Conservation (phyloP, 23 tunicate species). For the Trididemnum clinides region DNA sequence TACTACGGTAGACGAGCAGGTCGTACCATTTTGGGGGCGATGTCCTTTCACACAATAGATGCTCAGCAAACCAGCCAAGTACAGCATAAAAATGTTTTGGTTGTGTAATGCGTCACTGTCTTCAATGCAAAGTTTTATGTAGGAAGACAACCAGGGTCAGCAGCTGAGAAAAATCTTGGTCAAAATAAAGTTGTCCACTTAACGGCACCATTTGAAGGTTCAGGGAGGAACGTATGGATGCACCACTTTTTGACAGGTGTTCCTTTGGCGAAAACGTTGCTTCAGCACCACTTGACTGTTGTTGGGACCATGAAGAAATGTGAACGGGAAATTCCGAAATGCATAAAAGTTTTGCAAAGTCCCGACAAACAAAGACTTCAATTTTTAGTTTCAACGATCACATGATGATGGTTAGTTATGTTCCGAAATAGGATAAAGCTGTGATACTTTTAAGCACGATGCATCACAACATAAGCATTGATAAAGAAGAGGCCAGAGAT, state of each 20-base stretch:
- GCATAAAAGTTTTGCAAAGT: slow-evolving; percentile 34
- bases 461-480: slow-evolving; percentile 22
- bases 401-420: slow-evolving; percentile 30
- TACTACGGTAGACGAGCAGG: slow-evolving; percentile 19
- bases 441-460: slow-evolving; percentile 25
- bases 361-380: slow-evolving; percentile 27
- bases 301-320: slow-evolving; percentile 41
- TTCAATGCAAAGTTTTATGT: slow-evolving; percentile 31
- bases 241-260: slow-evolving; percentile 11
- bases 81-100: slow-evolving; percentile 30
- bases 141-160: slow-evolving; percentile 37
- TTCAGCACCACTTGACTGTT: slow-evolving; percentile 24
- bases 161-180: slow-evolving; percentile 39
- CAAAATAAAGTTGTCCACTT: slow-evolving; percentile 28
- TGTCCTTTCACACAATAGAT: slow-evolving; percentile 16
- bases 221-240: slow-evolving; percentile 27
- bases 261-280: slow-evolving; percentile 30
- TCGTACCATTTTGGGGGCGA: slow-evolving; percentile 2
- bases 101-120: slow-evolving; percentile 20
- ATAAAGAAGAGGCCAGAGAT: slow-evolving; percentile 37
- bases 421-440: slow-evolving; percentile 25
- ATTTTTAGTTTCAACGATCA: slow-evolving; percentile 25
- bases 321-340: slow-evolving; percentile 22
- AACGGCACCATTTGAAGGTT: slow-evolving; percentile 16
- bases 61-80: slow-evolving; percentile 39